Conservation (phyloP, 2,113 vertebrate species). For the Engystomops pustulosus region DNA sequence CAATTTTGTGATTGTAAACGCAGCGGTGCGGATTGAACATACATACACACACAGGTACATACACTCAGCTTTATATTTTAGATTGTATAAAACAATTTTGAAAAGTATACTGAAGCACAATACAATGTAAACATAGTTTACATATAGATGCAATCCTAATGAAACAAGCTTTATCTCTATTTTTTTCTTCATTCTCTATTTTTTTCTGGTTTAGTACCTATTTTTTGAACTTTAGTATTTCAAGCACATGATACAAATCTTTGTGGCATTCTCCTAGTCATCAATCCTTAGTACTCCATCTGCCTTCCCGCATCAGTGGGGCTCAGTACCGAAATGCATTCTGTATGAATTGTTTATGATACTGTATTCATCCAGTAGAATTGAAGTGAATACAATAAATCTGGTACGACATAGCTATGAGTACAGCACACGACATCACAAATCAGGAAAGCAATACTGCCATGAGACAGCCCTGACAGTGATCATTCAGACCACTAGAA, state of each 20-base stretch:
- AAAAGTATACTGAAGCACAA: too few relatives aligned
- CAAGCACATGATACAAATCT: conserved; percentile 26
- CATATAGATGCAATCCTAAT: neutral
- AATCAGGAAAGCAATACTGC: conserved; percentile 46
- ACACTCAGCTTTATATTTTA: too few relatives aligned
- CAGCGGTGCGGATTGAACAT: too few relatives aligned
- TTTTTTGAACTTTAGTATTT: neutral
- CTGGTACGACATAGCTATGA: conserved; percentile 45
- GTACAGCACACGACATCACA: conserved; percentile 48
- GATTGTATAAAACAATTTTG: too few relatives aligned
- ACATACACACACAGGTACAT: too few relatives aligned
- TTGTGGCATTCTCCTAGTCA: neutral
- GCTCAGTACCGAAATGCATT: conserved; percentile 17
- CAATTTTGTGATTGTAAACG: too few relatives aligned
- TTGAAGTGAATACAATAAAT: conserved; percentile 48
- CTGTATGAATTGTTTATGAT: conserved; percentile 52
- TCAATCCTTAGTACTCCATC: conserved; percentile 12
- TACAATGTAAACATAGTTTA: neutral
- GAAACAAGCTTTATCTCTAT: neutral
- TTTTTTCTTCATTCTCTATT: neutral
- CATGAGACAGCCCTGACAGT: conserved; percentile 41
- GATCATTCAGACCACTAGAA: conserved; percentile 42
- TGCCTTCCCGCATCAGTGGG: conserved; percentile 25
- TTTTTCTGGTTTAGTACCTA: neutral
- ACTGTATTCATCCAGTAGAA: conserved; percentile 49